phyloP scores from a whole-genome alignment of 2,888 invertebrate species.

The Chymomyza amoena region DNA sequence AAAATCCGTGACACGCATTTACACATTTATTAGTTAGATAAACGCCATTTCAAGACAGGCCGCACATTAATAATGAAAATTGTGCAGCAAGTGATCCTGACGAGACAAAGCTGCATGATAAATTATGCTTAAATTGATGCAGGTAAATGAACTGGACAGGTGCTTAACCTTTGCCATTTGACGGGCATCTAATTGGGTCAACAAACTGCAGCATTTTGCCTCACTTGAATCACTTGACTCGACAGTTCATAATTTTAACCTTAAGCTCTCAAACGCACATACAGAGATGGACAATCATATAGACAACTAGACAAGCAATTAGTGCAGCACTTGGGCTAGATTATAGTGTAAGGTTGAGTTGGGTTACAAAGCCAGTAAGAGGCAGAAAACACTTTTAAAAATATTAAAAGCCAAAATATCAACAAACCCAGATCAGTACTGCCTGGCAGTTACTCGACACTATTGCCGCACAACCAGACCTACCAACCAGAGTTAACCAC shows the following conservation, averaged over 20 bases:
- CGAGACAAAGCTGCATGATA: background rate
- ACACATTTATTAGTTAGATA: background rate
- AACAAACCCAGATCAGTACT: slow-evolving; percentile 12
- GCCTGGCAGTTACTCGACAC: background rate
- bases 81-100: slow-evolving; percentile 26
- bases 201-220: slow-evolving; percentile 41
- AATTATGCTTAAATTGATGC: background rate
- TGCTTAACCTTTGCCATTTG: slow-evolving; percentile 41
- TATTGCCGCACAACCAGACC: slow-evolving; percentile 12
- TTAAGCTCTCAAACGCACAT: slow-evolving; percentile 14
- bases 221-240: slow-evolving; percentile 38
- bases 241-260: slow-evolving; percentile 50
- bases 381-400: slow-evolving; percentile 43
- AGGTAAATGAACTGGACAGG: slow-evolving; percentile 17
- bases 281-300: background rate
- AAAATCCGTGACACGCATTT: slow-evolving; percentile 1
- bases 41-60: slow-evolving; percentile 34
- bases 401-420: slow-evolving; percentile 41
- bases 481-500: slow-evolving; percentile 50
- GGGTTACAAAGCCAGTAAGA: background rate
- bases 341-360: background rate
- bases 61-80: slow-evolving; percentile 54
- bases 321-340: slow-evolving; percentile 17
- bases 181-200: slow-evolving; percentile 57
- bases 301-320: slow-evolving; percentile 34